A percentile compares a stretch with the other conserved stretches of the same genome.
Evolutionary conservation across 2,797 vertebrate genomes (phyloP).

Genomic region (Scyliorhinus canicula): DNA sequence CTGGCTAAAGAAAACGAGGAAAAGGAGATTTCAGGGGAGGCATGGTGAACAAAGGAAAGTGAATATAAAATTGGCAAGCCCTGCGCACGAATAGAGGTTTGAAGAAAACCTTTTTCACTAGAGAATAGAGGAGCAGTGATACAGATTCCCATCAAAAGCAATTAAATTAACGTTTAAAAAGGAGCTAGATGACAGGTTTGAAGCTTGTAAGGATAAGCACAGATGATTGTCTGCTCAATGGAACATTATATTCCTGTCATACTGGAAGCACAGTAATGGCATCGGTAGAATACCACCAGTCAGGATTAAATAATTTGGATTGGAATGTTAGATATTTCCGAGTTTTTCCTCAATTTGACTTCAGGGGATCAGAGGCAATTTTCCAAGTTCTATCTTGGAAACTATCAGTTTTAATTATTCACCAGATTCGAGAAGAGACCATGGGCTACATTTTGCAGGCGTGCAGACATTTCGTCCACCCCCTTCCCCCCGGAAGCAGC

Average conservation of each 20-base stretch:
- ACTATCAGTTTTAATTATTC: slow-evolving; percentile 8
- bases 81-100: not conserved
- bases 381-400: slow-evolving; percentile 9
- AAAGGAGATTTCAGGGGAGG: not conserved
- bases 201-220: slow-evolving; percentile 29
- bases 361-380: not conserved
- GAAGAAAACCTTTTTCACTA: not conserved
- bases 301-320: not conserved
- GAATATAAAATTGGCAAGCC: not conserved
- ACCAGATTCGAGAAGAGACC: too few relatives aligned
- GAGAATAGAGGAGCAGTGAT: not conserved
- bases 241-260: not conserved
- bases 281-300: not conserved
- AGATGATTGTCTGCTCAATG: slow-evolving; percentile 2
- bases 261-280: not conserved
- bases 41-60: not conserved
- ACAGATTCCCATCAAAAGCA: slow-evolving; percentile 17
- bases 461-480: too few relatives aligned
- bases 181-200: slow-evolving; percentile 14
- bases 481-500: too few relatives aligned
- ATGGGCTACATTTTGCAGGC: too few relatives aligned
- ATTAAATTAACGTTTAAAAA: not conserved
- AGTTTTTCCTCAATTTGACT: not conserved
- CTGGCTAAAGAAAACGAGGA: not conserved
- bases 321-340: not conserved